phyloP scores from a whole-genome alignment of 2,797 vertebrate species.

The Notoglanidium macrostoma region DNA sequence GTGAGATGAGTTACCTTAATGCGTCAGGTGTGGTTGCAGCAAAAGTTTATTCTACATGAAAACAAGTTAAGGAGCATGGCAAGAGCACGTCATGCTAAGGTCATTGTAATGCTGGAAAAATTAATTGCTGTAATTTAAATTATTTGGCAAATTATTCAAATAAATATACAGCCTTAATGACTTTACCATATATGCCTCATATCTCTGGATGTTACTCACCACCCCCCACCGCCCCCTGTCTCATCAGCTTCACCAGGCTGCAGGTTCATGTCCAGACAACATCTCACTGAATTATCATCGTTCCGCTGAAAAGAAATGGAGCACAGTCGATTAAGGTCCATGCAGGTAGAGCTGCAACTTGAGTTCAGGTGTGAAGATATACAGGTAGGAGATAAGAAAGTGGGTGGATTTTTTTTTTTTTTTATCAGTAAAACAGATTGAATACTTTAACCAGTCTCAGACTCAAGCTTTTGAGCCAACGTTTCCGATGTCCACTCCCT shows the following conservation, averaged over 20 bases:
- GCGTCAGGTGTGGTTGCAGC: neutral
- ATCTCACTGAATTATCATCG: constrained; percentile 17
- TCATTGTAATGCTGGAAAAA: neutral
- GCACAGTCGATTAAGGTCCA: constrained; percentile 50
- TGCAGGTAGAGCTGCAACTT: constrained; percentile 34
- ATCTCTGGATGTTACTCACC: neutral
- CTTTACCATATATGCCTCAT: constrained; percentile 3
- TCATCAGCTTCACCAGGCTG: neutral
- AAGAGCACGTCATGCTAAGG: neutral
- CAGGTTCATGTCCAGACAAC: constrained; percentile 10
- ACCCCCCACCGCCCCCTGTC: no score
- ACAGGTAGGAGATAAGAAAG: neutral
- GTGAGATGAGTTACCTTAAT: neutral
- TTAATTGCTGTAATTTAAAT: neutral
- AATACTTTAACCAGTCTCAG: neutral
- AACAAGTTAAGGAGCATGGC: neutral
- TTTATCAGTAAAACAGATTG: neutral
- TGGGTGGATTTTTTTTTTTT: neutral
- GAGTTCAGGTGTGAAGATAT: constrained; percentile 14
- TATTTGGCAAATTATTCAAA: neutral
- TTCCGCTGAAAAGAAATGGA: constrained; percentile 54
- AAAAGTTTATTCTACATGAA: neutral
- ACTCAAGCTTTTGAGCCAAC: neutral
- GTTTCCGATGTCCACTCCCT: neutral
- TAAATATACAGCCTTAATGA: neutral